Evolutionary conservation across 2,113 vertebrate genomes (phyloP).

Genomic region (Ursus arctos): DNA sequence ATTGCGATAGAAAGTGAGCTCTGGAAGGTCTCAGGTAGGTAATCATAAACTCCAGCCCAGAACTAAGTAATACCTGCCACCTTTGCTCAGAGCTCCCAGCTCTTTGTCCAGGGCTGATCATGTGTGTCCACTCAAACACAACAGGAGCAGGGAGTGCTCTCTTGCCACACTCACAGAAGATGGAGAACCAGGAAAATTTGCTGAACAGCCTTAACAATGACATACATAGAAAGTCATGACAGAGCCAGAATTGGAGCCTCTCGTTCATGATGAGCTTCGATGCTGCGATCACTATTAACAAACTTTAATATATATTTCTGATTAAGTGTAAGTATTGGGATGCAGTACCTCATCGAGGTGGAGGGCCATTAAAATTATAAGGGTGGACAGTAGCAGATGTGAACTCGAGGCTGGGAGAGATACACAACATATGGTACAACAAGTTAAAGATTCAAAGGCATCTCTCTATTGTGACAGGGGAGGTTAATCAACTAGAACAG

Average conservation of each 20-base stretch:
- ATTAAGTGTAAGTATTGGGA: not conserved
- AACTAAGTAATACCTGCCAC: not conserved
- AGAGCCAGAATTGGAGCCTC: not conserved
- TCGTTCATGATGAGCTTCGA: not conserved
- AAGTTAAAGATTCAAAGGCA: not conserved
- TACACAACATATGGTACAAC: not conserved
- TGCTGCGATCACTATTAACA: not conserved
- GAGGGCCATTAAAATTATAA: not conserved
- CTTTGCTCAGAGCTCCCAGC: not conserved
- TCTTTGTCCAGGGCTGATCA: not conserved
- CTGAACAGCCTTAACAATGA: not conserved
- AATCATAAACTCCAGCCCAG: not conserved
- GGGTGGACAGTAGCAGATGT: not conserved
- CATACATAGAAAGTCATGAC: not conserved
- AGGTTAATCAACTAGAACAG: not conserved
- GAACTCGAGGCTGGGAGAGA: not conserved
- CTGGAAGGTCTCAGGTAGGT: not conserved
- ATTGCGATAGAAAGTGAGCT: not conserved
- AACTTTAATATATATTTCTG: not conserved
- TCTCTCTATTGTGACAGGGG: not conserved
- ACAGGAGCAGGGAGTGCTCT: not conserved
- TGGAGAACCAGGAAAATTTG: not conserved
- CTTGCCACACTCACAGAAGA: not conserved
- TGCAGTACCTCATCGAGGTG: not conserved
- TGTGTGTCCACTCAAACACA: no score